These are phyloP conservation scores for Clarias pachynema DNA, from an alignment of 2,797 vertebrate species.

Conservation along the genomic window DNA sequence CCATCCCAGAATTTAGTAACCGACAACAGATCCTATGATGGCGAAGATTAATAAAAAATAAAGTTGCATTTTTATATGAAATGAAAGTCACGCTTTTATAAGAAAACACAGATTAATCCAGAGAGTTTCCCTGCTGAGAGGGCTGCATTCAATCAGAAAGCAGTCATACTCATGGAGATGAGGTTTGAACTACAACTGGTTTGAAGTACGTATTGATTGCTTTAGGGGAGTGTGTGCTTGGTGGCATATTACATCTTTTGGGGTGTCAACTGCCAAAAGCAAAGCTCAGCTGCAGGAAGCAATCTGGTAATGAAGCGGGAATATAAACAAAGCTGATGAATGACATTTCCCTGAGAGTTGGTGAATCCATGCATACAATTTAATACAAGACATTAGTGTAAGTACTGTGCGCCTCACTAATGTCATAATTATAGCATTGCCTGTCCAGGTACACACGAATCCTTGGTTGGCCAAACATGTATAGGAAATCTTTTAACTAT, in stretches of 20 bases:
- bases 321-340: constrained; percentile 46
- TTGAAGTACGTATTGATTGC: constrained; percentile 50
- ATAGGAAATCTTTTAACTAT: background rate
- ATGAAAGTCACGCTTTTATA: background rate
- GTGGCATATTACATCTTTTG: constrained; percentile 31
- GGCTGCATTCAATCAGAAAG: constrained; percentile 33
- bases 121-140: constrained; percentile 28
- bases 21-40: background rate
- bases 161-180: constrained; percentile 10
- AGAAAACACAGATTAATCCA: background rate
- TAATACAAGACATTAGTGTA: background rate
- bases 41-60: background rate
- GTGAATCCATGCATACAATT: constrained; percentile 30
- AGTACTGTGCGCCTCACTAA: constrained; percentile 4
- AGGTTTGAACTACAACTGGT: constrained; percentile 35
- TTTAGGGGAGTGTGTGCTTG: constrained; percentile 31
- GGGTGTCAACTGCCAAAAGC: constrained; percentile 59
- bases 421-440: background rate
- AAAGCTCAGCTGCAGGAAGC: constrained; percentile 42
- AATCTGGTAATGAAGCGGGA: constrained; percentile 51
- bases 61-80: background rate
- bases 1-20: background rate
- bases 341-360: constrained; percentile 11
- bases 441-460: background rate
- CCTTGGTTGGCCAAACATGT: background rate